These are phyloP conservation scores for Drosophila mauritiana DNA, from an alignment of 1,140 invertebrate genomes.

Conservation along the genomic window DNA sequence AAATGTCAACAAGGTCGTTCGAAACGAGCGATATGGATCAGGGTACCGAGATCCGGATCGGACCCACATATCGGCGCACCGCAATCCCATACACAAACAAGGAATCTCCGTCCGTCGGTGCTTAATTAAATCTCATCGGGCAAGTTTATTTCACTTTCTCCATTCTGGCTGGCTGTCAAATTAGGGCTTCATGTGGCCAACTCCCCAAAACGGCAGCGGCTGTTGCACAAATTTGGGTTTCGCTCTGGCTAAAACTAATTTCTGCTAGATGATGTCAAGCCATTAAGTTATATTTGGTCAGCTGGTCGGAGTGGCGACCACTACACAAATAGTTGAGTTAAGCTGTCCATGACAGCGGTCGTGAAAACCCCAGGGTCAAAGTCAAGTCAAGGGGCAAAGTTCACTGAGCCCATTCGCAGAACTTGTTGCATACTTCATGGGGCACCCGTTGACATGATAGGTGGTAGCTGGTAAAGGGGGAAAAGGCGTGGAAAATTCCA, in stretches of 20 bases:
- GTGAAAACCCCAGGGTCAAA: neutral
- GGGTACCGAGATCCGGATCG: slow-evolving; percentile 19
- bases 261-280: slow-evolving; percentile 56
- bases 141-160: slow-evolving; percentile 60
- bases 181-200: slow-evolving; percentile 48
- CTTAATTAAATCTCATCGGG: slow-evolving; percentile 68
- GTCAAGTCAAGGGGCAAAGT: slow-evolving; percentile 8
- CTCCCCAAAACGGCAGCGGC: slow-evolving; percentile 14
- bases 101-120: slow-evolving; percentile 48
- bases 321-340: slow-evolving; percentile 10
- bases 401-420: slow-evolving; percentile 3
- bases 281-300: slow-evolving; percentile 57
- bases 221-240: slow-evolving; percentile 38
- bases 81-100: slow-evolving; percentile 10
- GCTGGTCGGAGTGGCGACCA: slow-evolving; percentile 11
- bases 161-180: slow-evolving; percentile 54
- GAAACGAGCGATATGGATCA: slow-evolving; percentile 23
- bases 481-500: slow-evolving; percentile 8
- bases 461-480: slow-evolving; percentile 6
- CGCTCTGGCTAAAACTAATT: slow-evolving; percentile 48
- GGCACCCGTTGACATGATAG: slow-evolving; percentile 1
- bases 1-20: slow-evolving; percentile 56
- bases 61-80: slow-evolving; percentile 21
- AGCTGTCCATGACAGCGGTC: slow-evolving; percentile 11
- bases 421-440: slow-evolving; percentile 46